A percentile compares a stretch with the other conserved stretches of the same genome.
These are phyloP conservation scores for Drosophila suzukii DNA, from an alignment of 1,140 invertebrate species.

Conservation along the genomic window DNA sequence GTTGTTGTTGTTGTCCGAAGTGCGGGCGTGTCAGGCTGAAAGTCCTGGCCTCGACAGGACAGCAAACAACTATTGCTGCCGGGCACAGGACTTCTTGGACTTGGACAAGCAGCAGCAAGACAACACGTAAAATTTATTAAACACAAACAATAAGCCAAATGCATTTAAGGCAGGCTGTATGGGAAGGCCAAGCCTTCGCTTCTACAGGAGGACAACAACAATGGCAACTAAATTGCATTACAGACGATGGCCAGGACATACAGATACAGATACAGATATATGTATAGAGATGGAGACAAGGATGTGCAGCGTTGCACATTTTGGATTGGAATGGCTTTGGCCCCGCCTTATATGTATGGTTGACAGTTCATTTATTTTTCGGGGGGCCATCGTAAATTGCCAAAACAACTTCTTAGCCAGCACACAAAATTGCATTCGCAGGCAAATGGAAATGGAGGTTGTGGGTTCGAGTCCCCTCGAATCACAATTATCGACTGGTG, in stretches of 20 bases:
- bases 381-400: conserved; percentile 59
- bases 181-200: conserved; percentile 34
- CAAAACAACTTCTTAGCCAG: conserved; percentile 31
- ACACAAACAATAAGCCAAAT: conserved; percentile 83
- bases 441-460: conserved; percentile 19
- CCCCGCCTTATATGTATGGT: conserved; percentile 27
- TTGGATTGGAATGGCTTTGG: conserved; percentile 64
- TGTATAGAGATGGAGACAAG: conserved; percentile 52
- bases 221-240: conserved; percentile 82
- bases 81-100: conserved; percentile 39
- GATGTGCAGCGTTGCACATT: conserved; percentile 79
- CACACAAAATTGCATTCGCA: conserved; percentile 69
- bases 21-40: conserved; percentile 41
- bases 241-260: conserved; percentile 45
- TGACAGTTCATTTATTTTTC: conserved; percentile 65
- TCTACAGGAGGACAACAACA: conserved; percentile 45
- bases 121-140: conserved; percentile 80
- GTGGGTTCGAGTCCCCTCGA: conserved; percentile 17
- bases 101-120: conserved; percentile 41
- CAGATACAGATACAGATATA: conserved; percentile 12
- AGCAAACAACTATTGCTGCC: conserved; percentile 78
- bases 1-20: not conserved
- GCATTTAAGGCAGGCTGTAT: conserved; percentile 66
- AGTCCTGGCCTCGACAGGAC: conserved; percentile 63
- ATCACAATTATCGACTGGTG: conserved; percentile 42